Evolutionary conservation across 2,888 invertebrate genomes (phyloP).

Genomic region (Philhelius pedissequus): DNA sequence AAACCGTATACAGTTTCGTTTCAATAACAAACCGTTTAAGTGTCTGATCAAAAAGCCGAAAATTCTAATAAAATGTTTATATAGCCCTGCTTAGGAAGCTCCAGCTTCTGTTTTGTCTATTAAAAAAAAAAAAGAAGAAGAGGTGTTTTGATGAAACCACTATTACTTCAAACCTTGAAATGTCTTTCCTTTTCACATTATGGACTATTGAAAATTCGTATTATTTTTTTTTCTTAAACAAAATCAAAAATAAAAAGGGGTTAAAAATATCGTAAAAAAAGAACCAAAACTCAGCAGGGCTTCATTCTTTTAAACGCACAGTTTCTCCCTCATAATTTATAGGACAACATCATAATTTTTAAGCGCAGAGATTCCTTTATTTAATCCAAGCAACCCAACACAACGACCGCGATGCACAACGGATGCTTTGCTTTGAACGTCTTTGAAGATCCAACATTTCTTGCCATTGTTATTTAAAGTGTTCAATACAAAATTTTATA

Average conservation of each 20-base stretch:
- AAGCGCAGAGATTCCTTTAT: background rate
- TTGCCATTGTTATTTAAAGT: constrained; percentile 46
- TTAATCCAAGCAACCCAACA: background rate
- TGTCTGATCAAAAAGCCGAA: background rate
- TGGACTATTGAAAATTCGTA: background rate
- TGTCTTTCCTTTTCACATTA: background rate
- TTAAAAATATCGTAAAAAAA: constrained; percentile 37
- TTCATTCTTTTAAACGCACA: constrained; percentile 13
- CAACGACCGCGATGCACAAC: too few relatives aligned
- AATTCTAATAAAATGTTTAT: constrained; percentile 45
- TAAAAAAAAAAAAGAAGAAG: too few relatives aligned
- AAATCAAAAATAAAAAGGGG: constrained; percentile 1
- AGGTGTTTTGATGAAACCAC: constrained; percentile 30
- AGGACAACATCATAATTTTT: constrained; percentile 8
- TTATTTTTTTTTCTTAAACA: background rate
- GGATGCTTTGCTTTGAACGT: background rate
- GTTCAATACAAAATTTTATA: constrained; percentile 63
- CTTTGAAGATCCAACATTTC: background rate
- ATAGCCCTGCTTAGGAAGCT: constrained; percentile 52
- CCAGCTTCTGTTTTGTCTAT: constrained; percentile 50
- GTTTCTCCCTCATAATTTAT: constrained; percentile 12
- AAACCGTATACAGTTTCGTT: background rate
- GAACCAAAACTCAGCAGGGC: constrained; percentile 5
- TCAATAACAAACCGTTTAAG: background rate
- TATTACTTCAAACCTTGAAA: constrained; percentile 19